phyloP scores from a whole-genome alignment of 1,140 invertebrate genomes.

The Hyposmocoma kahamanoa region DNA sequence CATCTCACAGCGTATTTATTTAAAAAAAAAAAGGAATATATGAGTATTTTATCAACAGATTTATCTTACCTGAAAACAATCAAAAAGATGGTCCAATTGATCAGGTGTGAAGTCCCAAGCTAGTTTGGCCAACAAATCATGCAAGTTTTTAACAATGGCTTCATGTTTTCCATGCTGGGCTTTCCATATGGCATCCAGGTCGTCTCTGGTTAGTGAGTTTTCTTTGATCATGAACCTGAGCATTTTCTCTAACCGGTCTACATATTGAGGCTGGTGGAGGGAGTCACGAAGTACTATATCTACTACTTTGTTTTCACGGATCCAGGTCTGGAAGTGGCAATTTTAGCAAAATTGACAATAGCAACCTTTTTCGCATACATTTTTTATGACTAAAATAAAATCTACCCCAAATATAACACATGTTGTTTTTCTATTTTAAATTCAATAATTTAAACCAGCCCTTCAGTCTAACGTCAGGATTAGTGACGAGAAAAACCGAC shows the following conservation, averaged over 20 bases:
- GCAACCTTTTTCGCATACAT: no score
- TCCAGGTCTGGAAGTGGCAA: conserved; percentile 87
- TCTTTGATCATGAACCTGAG: conserved; percentile 97
- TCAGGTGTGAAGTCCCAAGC: conserved; percentile 99
- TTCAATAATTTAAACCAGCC: no score
- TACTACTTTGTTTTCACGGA: conserved; percentile 95
- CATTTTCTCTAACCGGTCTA: conserved; percentile 98
- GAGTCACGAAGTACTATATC: conserved; percentile 97
- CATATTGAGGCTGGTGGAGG: conserved; percentile 97
- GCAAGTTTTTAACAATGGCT: conserved; percentile 97
- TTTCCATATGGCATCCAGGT: conserved; percentile 96
- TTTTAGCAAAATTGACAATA: neutral
- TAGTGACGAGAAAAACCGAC: no score
- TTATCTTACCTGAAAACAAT: conserved; percentile 97
- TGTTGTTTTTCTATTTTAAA: conserved; percentile 8
- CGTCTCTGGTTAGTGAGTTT: conserved; percentile 90
- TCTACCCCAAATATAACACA: neutral
- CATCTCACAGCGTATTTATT: no score
- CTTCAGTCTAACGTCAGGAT: no score
- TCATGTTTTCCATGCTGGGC: conserved; percentile 97
- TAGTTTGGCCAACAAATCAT: conserved; percentile 95
- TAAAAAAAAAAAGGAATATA: no score
- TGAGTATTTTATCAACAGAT: no score
- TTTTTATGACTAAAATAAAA: conserved; percentile 5
- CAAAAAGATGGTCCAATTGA: conserved; percentile 97